Evolutionary conservation across 2,888 invertebrate species (phyloP).

Genomic region (Ormyrus nitidulus): DNA sequence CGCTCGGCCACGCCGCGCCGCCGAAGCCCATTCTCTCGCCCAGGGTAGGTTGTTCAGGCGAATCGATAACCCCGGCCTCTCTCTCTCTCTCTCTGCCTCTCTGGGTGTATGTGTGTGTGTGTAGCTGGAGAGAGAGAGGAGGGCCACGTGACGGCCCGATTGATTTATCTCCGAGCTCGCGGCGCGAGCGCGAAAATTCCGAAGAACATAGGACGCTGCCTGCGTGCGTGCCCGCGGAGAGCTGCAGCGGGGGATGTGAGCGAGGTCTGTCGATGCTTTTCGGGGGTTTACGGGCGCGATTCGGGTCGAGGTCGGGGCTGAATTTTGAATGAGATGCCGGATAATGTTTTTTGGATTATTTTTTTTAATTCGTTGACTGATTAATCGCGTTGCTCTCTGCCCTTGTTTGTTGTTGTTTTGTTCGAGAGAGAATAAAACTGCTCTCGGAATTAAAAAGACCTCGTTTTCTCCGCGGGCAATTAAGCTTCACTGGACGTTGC

Average conservation of each 20-base stretch:
- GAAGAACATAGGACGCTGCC: background rate
- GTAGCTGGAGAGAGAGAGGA: background rate
- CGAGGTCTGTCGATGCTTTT: background rate
- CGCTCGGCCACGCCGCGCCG: conserved; percentile 63
- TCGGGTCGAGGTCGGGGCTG: background rate
- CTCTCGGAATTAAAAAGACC: no score
- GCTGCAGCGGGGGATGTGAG: conserved; percentile 1
- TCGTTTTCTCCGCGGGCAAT: no score
- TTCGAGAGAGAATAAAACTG: no score
- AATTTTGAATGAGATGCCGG: background rate
- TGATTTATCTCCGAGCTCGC: conserved; percentile 50
- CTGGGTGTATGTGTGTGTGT: background rate
- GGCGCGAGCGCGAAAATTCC: conserved; percentile 51
- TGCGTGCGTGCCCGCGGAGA: background rate
- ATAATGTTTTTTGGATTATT: no score
- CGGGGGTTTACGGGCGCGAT: background rate
- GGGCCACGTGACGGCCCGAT: conserved; percentile 55
- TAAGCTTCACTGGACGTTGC: no score
- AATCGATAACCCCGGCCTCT: conserved; percentile 45
- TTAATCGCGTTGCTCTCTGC: no score
- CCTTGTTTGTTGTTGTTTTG: conserved; percentile 1
- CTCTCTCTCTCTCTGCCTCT: conserved; percentile 2
- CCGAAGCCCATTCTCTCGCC: conserved; percentile 67
- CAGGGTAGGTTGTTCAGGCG: conserved; percentile 61
- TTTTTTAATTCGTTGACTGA: no score